Evolutionary conservation across 2,888 invertebrate genomes (phyloP).

Genomic region (Hyles lineata): DNA sequence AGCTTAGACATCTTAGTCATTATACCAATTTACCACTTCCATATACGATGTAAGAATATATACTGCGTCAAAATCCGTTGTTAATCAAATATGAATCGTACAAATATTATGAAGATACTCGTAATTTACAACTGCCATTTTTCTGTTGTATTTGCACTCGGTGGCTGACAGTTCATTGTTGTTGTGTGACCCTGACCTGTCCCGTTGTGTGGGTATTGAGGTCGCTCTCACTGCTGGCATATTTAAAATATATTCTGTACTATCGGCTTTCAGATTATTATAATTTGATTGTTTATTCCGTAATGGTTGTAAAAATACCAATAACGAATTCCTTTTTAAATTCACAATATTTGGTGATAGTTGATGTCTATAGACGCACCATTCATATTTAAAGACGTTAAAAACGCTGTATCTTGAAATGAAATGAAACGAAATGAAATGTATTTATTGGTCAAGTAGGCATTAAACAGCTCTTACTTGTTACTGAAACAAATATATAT

Average conservation of each 20-base stretch:
- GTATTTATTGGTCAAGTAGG: no score
- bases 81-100: neutral
- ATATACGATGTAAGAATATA: no score
- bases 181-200: neutral
- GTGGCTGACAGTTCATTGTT: conserved; percentile 15
- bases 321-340: neutral
- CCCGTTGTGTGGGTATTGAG: conserved; percentile 23
- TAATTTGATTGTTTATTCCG: neutral
- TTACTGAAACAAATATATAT: no score
- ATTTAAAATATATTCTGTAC: neutral
- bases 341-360: no score
- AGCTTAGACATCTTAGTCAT: no score
- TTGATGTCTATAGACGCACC: no score
- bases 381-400: no score
- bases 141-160: neutral
- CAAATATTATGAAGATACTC: neutral
- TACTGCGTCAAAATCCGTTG: no score
- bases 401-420: no score
- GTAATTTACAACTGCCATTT: neutral
- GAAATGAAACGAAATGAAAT: no score
- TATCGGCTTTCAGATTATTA: neutral
- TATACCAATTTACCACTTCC: no score
- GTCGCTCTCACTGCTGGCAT: conserved; percentile 7
- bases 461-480: no score
- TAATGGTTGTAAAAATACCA: neutral